Conservation (phyloP, 1,140 invertebrate genomes). For the Drosophila santomea region DNA sequence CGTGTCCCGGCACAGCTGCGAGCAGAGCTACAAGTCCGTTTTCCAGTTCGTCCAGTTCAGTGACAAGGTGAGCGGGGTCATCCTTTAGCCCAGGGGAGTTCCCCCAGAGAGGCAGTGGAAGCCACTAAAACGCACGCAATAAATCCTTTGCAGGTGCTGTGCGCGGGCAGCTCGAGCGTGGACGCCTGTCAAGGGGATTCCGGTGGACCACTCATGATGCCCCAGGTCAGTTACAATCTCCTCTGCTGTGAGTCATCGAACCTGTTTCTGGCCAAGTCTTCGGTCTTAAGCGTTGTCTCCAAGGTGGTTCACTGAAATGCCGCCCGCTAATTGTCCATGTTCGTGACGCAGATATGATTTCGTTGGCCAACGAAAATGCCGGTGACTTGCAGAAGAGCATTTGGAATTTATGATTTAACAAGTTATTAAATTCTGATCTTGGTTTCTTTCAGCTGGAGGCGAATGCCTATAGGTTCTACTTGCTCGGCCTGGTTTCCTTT, state of each 20-base stretch:
- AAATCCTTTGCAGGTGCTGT: slow-evolving; percentile 66
- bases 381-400: slow-evolving; percentile 32
- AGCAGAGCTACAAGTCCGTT: slow-evolving; percentile 87
- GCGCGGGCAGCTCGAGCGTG: slow-evolving; percentile 86
- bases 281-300: slow-evolving; percentile 19
- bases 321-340: slow-evolving; percentile 16
- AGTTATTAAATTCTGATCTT: background rate
- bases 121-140: background rate
- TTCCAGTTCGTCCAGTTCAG: slow-evolving; percentile 82
- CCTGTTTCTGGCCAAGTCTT: slow-evolving; percentile 53
- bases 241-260: slow-evolving; percentile 48
- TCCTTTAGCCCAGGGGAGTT: slow-evolving; percentile 3
- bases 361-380: slow-evolving; percentile 21
- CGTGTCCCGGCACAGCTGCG: slow-evolving; percentile 87
- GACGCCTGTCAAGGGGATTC: slow-evolving; percentile 95
- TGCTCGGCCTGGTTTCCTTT: slow-evolving; percentile 88
- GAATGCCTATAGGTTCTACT: slow-evolving; percentile 84
- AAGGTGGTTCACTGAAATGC: slow-evolving; percentile 51
- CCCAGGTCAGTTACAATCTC: slow-evolving; percentile 72
- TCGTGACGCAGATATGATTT: slow-evolving; percentile 30
- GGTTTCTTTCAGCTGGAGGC: slow-evolving; percentile 49
- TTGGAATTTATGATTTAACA: background rate
- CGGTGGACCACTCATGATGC: slow-evolving; percentile 90
- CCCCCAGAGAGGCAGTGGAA: background rate
- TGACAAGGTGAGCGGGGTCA: slow-evolving; percentile 58